Base-by-base conservation (phyloP, 2,797 vertebrate species). In the Poeciliopsis infans region DNA sequence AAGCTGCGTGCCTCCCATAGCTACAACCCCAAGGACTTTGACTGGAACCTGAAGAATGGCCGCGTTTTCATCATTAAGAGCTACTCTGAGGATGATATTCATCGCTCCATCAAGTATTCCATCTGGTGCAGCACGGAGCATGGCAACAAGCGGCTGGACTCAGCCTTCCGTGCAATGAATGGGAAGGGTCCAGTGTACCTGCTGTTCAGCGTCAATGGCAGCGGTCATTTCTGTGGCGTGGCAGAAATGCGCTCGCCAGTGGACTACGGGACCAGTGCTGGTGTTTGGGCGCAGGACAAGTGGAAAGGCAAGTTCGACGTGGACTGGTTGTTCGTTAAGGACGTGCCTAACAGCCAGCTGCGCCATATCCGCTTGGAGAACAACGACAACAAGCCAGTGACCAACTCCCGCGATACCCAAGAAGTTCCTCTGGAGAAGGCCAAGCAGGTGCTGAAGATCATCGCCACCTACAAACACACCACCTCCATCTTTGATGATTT, bases 101-200 rank as follows among this genome's bases (percentile, higher is more conserved):
- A 99, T 92, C 98, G 98, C 91, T 99, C 98, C 95, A 99, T 99
- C 95, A 99, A 99, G 92, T 99, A 99, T 94, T 99, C 98, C 80
- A 98, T 99, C 94, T 99, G 98, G 98, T 99, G 98, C 94, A 99
- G 98, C 96, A 99, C 98, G 0, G 98, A 99, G 89, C 98, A 99
- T 0, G 98, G 98, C 90, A 99, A 99, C 96, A 98, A 97, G 93
- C 96, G 98, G 72, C 95, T 98, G 94, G 98, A 99, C 91, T 95
- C 96, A 12, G 98, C 98, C 79, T 99, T 97, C 91, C 96, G 98
- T 57, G 94, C 96, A 83, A 94, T 97, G 94, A 95, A 94, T 77
- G 96, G 92, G 85, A 97, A 96, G 86, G 97, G 97, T 51, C 98
- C 97, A 0, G 97, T 98, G 88, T 98, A 98, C 91, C 94, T 99